These are phyloP conservation scores for Myotis lucifugus DNA, from an alignment of 2,113 vertebrate species.

Conservation along the genomic window DNA sequence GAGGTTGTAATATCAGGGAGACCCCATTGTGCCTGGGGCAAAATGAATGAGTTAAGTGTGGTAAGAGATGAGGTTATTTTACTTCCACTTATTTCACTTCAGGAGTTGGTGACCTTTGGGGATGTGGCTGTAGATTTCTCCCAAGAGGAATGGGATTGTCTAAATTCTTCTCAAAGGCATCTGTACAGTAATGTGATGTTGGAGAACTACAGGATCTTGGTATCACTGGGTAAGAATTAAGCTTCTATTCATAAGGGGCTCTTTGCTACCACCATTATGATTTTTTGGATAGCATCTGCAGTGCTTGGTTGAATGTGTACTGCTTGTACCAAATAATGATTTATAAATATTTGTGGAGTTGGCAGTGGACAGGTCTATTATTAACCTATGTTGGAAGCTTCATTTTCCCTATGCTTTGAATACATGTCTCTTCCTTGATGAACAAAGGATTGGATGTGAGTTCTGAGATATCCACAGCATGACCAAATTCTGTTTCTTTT, in stretches of 20 bases:
- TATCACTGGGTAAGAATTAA: constrained; percentile 74
- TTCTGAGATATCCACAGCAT: neutral
- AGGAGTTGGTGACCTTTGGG: constrained; percentile 69
- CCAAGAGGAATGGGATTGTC: constrained; percentile 71
- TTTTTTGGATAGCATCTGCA: neutral
- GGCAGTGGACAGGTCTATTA: neutral
- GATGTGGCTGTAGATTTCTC: constrained; percentile 78
- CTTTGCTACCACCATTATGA: constrained; percentile 1
- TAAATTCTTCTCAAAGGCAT: constrained; percentile 74
- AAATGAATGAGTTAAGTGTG: neutral
- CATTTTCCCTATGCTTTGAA: neutral
- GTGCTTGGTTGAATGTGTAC: neutral
- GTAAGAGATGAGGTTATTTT: neutral
- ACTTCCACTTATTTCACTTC: constrained; percentile 39
- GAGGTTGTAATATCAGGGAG: neutral
- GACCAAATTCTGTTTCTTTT: constrained; percentile 39
- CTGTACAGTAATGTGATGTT: constrained; percentile 76
- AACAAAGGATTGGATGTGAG: neutral
- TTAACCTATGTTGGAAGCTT: neutral
- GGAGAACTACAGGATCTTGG: constrained; percentile 73
- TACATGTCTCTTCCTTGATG: neutral
- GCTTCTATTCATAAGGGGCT: neutral
- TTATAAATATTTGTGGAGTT: constrained; percentile 23
- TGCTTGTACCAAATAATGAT: neutral
- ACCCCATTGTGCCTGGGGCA: neutral